phyloP scores from a whole-genome alignment of 2,113 vertebrate species.

The Cisticola juncidis region DNA sequence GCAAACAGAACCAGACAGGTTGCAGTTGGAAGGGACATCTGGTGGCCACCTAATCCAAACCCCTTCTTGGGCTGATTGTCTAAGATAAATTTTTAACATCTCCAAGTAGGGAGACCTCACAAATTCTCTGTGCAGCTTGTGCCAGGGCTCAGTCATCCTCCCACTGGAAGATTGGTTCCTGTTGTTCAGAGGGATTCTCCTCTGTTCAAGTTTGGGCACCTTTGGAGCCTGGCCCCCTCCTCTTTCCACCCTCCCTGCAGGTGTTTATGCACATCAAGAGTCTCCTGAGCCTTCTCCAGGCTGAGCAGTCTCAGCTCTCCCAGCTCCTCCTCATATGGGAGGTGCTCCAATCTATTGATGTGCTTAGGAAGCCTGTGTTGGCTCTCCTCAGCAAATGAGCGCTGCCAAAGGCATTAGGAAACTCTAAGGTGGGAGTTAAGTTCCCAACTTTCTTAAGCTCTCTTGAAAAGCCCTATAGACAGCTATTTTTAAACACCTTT shows the following conservation, averaged over 20 bases:
- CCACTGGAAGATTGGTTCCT: neutral
- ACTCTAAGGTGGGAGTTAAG: neutral
- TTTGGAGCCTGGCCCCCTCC: neutral
- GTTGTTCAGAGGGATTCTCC: neutral
- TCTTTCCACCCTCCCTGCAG: neutral
- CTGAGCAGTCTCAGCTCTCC: neutral
- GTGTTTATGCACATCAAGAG: neutral
- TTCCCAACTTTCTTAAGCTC: neutral
- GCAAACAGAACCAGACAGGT: neutral
- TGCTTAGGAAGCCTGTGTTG: neutral
- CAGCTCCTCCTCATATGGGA: neutral
- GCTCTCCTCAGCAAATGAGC: neutral
- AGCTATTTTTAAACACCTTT: neutral
- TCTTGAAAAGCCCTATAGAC: neutral
- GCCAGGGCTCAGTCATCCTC: neutral
- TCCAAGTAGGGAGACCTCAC: neutral
- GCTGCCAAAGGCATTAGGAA: neutral
- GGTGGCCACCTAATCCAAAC: rapidly evolving
- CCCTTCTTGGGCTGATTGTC: neutral
- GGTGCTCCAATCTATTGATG: neutral
- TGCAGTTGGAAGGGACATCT: neutral
- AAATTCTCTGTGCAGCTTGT: neutral
- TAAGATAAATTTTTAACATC: neutral
- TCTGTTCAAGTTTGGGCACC: neutral
- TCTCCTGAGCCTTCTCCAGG: neutral